Evolutionary conservation across 1,140 invertebrate species (phyloP).

Genomic region (Leptinotarsa texana): DNA sequence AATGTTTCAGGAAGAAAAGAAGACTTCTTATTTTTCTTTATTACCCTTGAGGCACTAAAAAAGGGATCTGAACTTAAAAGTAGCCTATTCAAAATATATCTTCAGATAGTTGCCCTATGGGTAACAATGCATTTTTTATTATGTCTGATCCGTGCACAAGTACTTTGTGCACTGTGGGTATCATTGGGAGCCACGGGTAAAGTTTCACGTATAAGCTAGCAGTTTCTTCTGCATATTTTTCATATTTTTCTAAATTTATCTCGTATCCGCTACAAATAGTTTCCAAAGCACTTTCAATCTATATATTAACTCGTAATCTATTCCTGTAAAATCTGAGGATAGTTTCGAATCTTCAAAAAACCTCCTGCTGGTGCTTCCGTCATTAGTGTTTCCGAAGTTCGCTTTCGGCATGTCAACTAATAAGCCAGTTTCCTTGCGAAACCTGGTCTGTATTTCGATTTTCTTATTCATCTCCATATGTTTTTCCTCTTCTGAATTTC

Average conservation of each 20-base stretch:
- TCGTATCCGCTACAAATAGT: slow-evolving; percentile 43
- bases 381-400: slow-evolving; percentile 30
- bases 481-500: slow-evolving; percentile 26
- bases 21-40: slow-evolving; percentile 10
- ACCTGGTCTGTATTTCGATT: neutral
- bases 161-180: slow-evolving; percentile 53
- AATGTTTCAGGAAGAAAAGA: slow-evolving; percentile 14
- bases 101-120: slow-evolving; percentile 46
- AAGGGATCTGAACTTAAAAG: slow-evolving; percentile 11
- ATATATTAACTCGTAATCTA: slow-evolving; percentile 35
- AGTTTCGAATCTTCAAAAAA: slow-evolving; percentile 21
- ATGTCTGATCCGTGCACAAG: slow-evolving; percentile 44
- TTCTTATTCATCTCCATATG: neutral
- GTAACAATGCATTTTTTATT: slow-evolving; percentile 44
- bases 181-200: slow-evolving; percentile 52
- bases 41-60: slow-evolving; percentile 4
- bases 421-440: slow-evolving; percentile 14
- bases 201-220: slow-evolving; percentile 43
- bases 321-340: slow-evolving; percentile 12
- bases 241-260: slow-evolving; percentile 44
- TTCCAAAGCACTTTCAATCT: slow-evolving; percentile 39
- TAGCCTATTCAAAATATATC: slow-evolving; percentile 23
- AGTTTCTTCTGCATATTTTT: slow-evolving; percentile 37
- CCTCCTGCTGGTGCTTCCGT: slow-evolving; percentile 29
- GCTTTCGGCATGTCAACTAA: slow-evolving; percentile 27